Percentiles rank a stretch among this genome's conserved stretches.
Conservation (phyloP, 2,888 invertebrate species). For the Arrhopalites spinosus region DNA sequence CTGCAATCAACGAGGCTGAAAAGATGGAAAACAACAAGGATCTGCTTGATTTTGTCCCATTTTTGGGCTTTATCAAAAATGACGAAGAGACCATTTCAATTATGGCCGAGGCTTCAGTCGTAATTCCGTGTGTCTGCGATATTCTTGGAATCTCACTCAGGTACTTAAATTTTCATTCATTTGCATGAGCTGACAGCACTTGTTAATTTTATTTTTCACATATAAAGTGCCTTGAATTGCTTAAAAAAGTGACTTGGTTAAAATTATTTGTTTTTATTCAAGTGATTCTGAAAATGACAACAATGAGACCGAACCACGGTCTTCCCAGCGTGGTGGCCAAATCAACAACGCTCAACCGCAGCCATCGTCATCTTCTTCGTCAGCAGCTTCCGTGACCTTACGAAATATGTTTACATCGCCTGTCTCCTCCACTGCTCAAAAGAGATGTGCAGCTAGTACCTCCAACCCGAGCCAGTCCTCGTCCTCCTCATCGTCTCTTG, state of each 20-base stretch:
- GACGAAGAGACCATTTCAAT: conserved; percentile 47
- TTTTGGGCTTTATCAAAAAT: conserved; percentile 49
- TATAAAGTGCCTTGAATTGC: too few relatives aligned
- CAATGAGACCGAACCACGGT: conserved; percentile 33
- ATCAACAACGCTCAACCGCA: not conserved
- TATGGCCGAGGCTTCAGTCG: conserved; percentile 49
- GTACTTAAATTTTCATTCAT: too few relatives aligned
- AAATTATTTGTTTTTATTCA: not conserved
- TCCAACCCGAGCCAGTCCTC: not conserved
- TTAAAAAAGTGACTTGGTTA: too few relatives aligned
- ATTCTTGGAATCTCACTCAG: conserved; percentile 53
- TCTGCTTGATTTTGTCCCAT: conserved; percentile 48
- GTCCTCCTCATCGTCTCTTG: not conserved
- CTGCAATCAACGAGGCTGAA: too few relatives aligned
- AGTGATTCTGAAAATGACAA: conserved; percentile 52
- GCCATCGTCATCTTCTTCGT: conserved; percentile 2
- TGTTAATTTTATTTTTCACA: too few relatives aligned
- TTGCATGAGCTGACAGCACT: too few relatives aligned
- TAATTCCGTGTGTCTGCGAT: conserved; percentile 53
- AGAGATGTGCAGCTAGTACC: not conserved
- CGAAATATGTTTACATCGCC: not conserved
- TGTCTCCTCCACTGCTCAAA: conserved; percentile 5
- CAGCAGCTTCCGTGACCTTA: not conserved
- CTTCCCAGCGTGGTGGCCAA: not conserved
- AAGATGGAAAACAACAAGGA: conserved; percentile 38